These are phyloP conservation scores for Drosophila littoralis DNA, from an alignment of 1,140 invertebrate genomes.

Conservation along the genomic window DNA sequence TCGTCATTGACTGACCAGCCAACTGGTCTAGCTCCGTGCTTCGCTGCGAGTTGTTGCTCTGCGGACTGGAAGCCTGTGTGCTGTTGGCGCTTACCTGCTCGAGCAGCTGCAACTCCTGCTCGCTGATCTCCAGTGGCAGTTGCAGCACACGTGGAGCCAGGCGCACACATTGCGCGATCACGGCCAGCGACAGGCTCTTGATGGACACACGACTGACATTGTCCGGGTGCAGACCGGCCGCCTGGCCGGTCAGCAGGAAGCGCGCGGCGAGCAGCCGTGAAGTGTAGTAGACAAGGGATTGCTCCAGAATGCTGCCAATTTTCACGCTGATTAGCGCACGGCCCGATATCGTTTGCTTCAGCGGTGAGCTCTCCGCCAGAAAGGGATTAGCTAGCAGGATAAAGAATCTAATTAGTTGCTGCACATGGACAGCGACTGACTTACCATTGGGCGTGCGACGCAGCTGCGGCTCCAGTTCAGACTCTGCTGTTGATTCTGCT, in stretches of 20 bases:
- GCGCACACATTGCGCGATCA: constrained; percentile 88
- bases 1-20: constrained; percentile 1
- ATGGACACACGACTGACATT: constrained; percentile 90
- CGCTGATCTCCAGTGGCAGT: constrained; percentile 85
- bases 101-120: constrained; percentile 62
- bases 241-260: constrained; percentile 89
- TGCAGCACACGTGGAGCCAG: constrained; percentile 89
- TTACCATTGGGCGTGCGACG: constrained; percentile 70
- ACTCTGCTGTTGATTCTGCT: constrained; percentile 15
- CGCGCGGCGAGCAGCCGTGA: constrained; percentile 72
- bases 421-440: constrained; percentile 10
- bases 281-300: constrained; percentile 74
- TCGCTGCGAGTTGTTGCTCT: constrained; percentile 59
- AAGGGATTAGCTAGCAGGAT: constrained; percentile 73
- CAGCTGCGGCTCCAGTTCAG: constrained; percentile 42
- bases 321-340: constrained; percentile 63
- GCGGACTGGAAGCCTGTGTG: constrained; percentile 67
- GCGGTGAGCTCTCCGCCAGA: constrained; percentile 62
- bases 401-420: constrained; percentile 61
- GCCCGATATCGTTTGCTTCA: constrained; percentile 58
- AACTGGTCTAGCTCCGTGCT: constrained; percentile 33
- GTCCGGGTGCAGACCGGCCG: constrained; percentile 87
- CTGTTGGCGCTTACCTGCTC: constrained; percentile 45
- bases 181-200: constrained; percentile 91
- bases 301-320: constrained; percentile 80